These are phyloP conservation scores for Nysson spinosus DNA, from an alignment of 2,888 invertebrate genomes.

Conservation along the genomic window DNA sequence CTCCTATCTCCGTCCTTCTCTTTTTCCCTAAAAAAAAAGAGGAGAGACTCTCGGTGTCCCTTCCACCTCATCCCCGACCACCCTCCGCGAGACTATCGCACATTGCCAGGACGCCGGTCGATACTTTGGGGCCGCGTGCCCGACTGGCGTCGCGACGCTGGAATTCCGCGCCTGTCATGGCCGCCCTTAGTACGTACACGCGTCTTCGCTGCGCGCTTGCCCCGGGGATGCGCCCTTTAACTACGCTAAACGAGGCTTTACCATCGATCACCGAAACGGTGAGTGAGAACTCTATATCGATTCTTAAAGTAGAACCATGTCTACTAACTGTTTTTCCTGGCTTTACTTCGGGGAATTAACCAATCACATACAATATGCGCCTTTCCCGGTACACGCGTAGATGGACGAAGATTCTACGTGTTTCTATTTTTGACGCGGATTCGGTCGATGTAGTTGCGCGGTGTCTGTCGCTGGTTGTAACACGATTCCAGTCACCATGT, in stretches of 20 bases:
- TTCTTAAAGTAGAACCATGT: too few relatives aligned
- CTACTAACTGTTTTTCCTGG: too few relatives aligned
- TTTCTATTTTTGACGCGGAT: too few relatives aligned
- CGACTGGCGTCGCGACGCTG: slow-evolving; percentile 74
- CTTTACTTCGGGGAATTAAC: too few relatives aligned
- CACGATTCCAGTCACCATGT: too few relatives aligned
- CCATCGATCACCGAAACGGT: slow-evolving; percentile 18
- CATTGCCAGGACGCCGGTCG: slow-evolving; percentile 68
- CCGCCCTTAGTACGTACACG: slow-evolving; percentile 63
- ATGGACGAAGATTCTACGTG: too few relatives aligned
- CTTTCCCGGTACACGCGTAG: too few relatives aligned
- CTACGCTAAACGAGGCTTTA: not conserved
- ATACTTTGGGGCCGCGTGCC: slow-evolving; percentile 73
- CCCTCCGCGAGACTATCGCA: slow-evolving; percentile 33
- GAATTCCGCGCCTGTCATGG: slow-evolving; percentile 73
- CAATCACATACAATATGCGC: too few relatives aligned
- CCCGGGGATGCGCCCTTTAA: slow-evolving; percentile 14
- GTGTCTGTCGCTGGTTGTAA: too few relatives aligned
- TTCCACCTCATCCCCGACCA: not conserved
- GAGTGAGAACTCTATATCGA: too few relatives aligned
- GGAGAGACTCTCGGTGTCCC: slow-evolving; percentile 8
- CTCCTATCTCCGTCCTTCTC: slow-evolving; percentile 3
- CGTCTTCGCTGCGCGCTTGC: slow-evolving; percentile 38
- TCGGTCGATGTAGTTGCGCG: too few relatives aligned
- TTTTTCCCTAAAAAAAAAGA: too few relatives aligned